Conservation (phyloP, 2,888 invertebrate genomes). For the Lomographa bimaculata region DNA sequence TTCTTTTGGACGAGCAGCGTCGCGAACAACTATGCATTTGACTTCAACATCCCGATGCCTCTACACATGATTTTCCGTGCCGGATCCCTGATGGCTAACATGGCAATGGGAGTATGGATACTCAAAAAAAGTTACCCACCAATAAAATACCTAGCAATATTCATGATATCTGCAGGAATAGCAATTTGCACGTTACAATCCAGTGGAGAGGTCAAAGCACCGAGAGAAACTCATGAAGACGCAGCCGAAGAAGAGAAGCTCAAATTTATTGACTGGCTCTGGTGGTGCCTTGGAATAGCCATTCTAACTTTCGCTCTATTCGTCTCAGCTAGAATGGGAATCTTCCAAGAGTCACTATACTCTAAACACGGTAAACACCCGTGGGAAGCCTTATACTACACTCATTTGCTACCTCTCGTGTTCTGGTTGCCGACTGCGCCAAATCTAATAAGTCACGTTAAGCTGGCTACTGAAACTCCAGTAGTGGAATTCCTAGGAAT, state of each 20-base stretch:
- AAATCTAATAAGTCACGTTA: constrained; percentile 90
- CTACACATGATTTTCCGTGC: constrained; percentile 99
- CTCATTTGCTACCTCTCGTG: constrained; percentile 95
- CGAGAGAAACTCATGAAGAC: constrained; percentile 68
- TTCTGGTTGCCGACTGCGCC: constrained; percentile 91
- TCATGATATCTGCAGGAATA: constrained; percentile 97
- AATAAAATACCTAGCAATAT: constrained; percentile 94
- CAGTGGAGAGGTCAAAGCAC: constrained; percentile 86
- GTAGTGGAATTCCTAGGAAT: constrained; percentile 85
- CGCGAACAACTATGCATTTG: constrained; percentile 97
- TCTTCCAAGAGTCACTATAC: constrained; percentile 95
- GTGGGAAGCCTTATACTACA: constrained; percentile 93
- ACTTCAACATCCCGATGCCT: constrained; percentile 98
- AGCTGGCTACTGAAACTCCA: constrained; percentile 87
- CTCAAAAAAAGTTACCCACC: constrained; percentile 91
- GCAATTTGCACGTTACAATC: constrained; percentile 95
- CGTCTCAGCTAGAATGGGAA: constrained; percentile 97
- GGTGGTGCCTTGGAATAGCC: constrained; percentile 88
- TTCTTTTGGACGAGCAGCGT: constrained; percentile 97
- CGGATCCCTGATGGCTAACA: constrained; percentile 97
- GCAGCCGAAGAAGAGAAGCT: constrained; percentile 66
- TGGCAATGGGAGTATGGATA: constrained; percentile 96
- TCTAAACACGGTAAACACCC: constrained; percentile 95
- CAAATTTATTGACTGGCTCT: constrained; percentile 78
- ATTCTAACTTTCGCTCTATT: constrained; percentile 94